phyloP scores from a whole-genome alignment of 2,113 vertebrate species.

The Malurus cyaneus region DNA sequence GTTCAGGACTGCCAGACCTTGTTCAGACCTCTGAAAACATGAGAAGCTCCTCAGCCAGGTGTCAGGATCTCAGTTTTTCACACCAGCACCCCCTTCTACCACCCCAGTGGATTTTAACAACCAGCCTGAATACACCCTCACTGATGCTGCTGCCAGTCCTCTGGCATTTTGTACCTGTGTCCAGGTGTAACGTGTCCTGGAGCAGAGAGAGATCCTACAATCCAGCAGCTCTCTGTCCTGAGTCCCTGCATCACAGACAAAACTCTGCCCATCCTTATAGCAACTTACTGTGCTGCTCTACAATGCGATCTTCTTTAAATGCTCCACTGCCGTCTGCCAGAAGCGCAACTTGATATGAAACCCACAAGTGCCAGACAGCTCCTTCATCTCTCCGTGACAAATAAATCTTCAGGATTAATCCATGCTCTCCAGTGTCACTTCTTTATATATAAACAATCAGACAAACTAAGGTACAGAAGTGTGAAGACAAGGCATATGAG shows the following conservation, averaged over 20 bases:
- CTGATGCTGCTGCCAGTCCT: background rate
- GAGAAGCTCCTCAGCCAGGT: background rate
- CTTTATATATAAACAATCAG: constrained; percentile 46
- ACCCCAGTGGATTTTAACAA: background rate
- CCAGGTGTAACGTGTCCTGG: background rate
- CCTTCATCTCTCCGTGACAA: constrained; percentile 9
- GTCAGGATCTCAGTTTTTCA: background rate
- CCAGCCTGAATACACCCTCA: background rate
- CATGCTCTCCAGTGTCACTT: constrained; percentile 37
- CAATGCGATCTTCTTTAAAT: background rate
- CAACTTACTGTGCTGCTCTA: background rate
- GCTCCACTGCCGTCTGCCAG: background rate
- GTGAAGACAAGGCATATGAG: background rate
- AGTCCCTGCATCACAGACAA: background rate
- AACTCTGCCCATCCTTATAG: constrained; percentile 5
- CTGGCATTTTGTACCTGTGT: background rate
- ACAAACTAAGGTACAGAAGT: background rate
- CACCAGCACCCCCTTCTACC: background rate
- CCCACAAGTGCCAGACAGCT: background rate
- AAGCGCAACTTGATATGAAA: background rate
- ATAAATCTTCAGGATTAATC: constrained; percentile 35
- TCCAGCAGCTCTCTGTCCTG: background rate
- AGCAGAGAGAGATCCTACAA: background rate
- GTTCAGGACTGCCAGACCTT: background rate
- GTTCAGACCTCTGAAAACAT: background rate